These are phyloP conservation scores for Notarius lentiginosus DNA, from an alignment of 2,113 vertebrate species.

Conservation along the genomic window DNA sequence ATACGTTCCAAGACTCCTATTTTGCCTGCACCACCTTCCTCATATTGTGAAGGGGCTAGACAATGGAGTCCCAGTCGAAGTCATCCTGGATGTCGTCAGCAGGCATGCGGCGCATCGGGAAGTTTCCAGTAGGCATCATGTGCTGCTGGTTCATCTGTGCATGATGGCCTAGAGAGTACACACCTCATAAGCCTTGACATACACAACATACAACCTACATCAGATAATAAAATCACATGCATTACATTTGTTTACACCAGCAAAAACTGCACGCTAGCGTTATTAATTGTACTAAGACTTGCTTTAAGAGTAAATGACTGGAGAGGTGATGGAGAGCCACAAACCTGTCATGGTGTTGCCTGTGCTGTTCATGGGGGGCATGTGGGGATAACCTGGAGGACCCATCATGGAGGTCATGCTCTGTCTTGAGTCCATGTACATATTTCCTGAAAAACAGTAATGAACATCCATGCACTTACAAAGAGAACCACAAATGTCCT, in stretches of 20 bases:
- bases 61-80: conserved; percentile 94
- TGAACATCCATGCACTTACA: not conserved
- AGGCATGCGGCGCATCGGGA: conserved; percentile 87
- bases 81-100: conserved; percentile 91
- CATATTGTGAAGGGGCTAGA: conserved; percentile 67
- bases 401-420: conserved; percentile 86
- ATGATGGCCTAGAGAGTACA: conserved; percentile 76
- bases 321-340: not conserved
- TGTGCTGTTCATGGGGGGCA: conserved; percentile 82
- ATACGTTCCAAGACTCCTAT: conserved; percentile 48
- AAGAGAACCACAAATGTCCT: not conserved
- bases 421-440: conserved; percentile 89
- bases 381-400: conserved; percentile 84
- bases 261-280: not conserved
- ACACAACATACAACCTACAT: conserved; percentile 2
- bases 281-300: not conserved
- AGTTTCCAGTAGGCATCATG: conserved; percentile 86
- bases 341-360: conserved; percentile 83
- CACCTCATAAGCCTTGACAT: not conserved
- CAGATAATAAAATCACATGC: not conserved
- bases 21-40: conserved; percentile 40
- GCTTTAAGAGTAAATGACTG: not conserved
- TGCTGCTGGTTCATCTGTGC: conserved; percentile 89
- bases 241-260: not conserved
- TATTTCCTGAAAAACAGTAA: conserved; percentile 74